Conservation (phyloP, 2,888 invertebrate genomes). For the Pemphredon lugubris region DNA sequence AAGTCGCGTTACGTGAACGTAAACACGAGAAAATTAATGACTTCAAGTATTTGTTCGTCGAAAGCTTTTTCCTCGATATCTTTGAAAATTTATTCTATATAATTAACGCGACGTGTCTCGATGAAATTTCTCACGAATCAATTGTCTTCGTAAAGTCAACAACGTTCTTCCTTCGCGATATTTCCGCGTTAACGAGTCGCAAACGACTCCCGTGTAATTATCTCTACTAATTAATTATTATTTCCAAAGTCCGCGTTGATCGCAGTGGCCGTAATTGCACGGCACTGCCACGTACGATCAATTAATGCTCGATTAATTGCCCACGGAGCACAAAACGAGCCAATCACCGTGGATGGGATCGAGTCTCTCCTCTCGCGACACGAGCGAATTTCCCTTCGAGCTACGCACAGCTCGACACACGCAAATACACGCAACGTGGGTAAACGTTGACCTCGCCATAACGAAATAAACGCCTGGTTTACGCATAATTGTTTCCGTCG, state of each 20-base stretch:
- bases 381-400: conserved; percentile 62
- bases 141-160: background rate
- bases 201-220: background rate
- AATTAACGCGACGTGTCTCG: background rate
- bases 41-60: too few species aligned
- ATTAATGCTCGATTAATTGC: conserved; percentile 58
- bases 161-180: background rate
- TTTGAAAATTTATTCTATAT: background rate
- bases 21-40: too few species aligned
- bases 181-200: background rate
- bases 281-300: conserved; percentile 42
- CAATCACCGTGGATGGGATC: conserved; percentile 45
- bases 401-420: conserved; percentile 39
- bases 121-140: too few species aligned
- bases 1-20: too few species aligned
- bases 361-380: conserved; percentile 41
- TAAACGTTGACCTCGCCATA: conserved; percentile 67
- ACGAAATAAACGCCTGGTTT: conserved; percentile 56
- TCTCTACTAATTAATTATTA: conserved; percentile 31
- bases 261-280: conserved; percentile 36
- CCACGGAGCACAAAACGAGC: conserved; percentile 45
- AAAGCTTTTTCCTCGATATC: too few species aligned
- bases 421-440: conserved; percentile 44
- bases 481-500: conserved; percentile 67
- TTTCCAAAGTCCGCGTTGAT: conserved; percentile 26